phyloP scores from a whole-genome alignment of 1,140 invertebrate genomes.

The Drosophila pandora region DNA sequence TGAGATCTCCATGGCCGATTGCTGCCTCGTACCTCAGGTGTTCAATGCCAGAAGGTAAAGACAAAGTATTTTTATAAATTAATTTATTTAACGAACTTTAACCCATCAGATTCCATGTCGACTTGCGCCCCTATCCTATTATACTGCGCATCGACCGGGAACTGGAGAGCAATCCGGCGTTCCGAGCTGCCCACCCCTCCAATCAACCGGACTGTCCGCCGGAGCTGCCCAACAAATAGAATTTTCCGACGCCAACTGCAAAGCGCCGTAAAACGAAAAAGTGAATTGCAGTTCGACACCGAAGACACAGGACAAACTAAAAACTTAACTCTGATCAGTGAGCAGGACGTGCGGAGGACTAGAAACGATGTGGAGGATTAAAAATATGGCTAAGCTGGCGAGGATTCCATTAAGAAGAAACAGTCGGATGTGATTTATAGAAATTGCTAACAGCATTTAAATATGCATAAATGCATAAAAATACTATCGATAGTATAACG shows the following conservation, averaged over 20 bases:
- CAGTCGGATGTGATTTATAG: conserved; percentile 78
- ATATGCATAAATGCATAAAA: conserved; percentile 79
- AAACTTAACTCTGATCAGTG: conserved; percentile 37
- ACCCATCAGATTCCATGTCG: conserved; percentile 92
- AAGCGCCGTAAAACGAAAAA: conserved; percentile 82
- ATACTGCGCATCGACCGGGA: conserved; percentile 94
- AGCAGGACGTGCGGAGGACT: background rate
- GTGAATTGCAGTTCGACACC: conserved; percentile 78
- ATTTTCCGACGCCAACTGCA: conserved; percentile 83
- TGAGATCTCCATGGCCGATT: conserved; percentile 96
- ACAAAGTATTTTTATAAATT: background rate
- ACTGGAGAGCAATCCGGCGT: conserved; percentile 94
- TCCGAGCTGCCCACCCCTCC: conserved; percentile 93
- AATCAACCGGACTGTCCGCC: conserved; percentile 96
- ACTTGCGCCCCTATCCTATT: conserved; percentile 94
- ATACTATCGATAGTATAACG: conserved; percentile 64
- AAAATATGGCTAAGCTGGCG: conserved; percentile 8
- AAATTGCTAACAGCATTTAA: conserved; percentile 82
- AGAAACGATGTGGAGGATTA: background rate
- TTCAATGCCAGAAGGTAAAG: conserved; percentile 92
- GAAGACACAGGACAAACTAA: conserved; percentile 40
- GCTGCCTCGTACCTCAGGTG: conserved; percentile 97
- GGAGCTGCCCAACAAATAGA: conserved; percentile 89
- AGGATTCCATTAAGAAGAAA: conserved; percentile 61
- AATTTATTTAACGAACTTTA: background rate